phyloP scores from a whole-genome alignment of 2,797 vertebrate species.

The Ctenopoma kingsleyae region DNA sequence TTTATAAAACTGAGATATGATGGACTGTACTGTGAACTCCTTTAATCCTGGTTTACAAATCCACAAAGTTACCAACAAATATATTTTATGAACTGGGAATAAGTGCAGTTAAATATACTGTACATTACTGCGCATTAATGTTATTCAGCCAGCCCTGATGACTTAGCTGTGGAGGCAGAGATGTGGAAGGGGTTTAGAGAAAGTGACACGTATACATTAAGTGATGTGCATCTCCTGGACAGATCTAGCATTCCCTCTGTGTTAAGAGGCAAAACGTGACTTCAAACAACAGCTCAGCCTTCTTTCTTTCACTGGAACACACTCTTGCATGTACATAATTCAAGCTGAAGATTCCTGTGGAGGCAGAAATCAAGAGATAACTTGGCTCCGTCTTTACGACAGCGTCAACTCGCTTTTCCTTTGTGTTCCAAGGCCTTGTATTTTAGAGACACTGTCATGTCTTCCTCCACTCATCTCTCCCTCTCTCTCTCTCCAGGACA shows the following conservation, averaged over 20 bases:
- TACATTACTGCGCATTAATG: not conserved
- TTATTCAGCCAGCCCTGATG: constrained; percentile 7
- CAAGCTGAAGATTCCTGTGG: constrained; percentile 41
- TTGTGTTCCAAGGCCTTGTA: constrained; percentile 49
- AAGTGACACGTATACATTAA: constrained; percentile 42
- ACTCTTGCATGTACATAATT: constrained; percentile 47
- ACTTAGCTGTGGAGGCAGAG: constrained; percentile 17
- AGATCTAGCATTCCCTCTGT: constrained; percentile 23
- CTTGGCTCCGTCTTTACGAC: constrained; percentile 44
- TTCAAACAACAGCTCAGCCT: constrained; percentile 18
- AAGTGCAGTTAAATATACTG: not conserved
- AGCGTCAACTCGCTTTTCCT: constrained; percentile 50
- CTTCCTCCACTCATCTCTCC: constrained; percentile 19
- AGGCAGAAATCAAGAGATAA: constrained; percentile 50
- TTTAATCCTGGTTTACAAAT: no score
- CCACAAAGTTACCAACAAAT: not conserved
- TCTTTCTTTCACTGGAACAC: constrained; percentile 17
- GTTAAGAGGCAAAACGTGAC: constrained; percentile 33
- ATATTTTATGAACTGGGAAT: not conserved
- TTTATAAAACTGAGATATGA: no score
- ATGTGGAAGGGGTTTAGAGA: constrained; percentile 29
- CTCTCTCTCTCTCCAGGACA: constrained; percentile 45
- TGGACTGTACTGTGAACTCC: no score
- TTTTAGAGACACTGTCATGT: constrained; percentile 68
- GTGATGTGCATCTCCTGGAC: constrained; percentile 37